These are phyloP conservation scores for Thamnaconus septentrionalis DNA, from an alignment of 2,113 vertebrate species.

Conservation along the genomic window DNA sequence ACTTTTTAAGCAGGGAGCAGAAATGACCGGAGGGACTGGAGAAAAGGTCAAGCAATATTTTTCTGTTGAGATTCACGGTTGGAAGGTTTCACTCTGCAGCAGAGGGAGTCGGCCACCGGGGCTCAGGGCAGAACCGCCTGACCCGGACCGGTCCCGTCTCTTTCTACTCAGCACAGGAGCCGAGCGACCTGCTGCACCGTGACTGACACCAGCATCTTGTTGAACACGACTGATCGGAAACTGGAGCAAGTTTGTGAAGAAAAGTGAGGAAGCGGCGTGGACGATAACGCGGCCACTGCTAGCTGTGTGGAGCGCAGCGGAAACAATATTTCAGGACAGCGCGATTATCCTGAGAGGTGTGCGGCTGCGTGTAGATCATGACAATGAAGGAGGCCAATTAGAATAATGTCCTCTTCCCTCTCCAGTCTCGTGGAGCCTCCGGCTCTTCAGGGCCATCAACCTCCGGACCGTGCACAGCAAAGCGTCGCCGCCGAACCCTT, in stretches of 20 bases:
- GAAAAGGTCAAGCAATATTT: constrained; percentile 24
- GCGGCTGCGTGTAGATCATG: not conserved
- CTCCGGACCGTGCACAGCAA: constrained; percentile 17
- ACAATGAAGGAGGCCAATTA: constrained; percentile 45
- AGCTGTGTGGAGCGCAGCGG: not conserved
- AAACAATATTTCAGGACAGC: constrained; percentile 26
- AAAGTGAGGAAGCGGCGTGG: too few relatives aligned
- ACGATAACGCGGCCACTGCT: too few relatives aligned
- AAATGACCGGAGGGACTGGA: not conserved
- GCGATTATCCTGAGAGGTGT: constrained; percentile 14
- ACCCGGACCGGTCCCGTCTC: too few relatives aligned
- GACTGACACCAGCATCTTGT: too few relatives aligned
- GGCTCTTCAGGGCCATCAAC: not conserved
- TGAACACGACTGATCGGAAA: too few relatives aligned
- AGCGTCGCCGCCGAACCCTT: constrained; percentile 22
- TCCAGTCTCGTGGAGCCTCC: constrained; percentile 31
- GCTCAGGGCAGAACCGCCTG: too few relatives aligned
- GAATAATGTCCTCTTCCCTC: constrained; percentile 38
- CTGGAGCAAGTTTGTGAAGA: too few relatives aligned
- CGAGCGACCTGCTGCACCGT: too few relatives aligned
- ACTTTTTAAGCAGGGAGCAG: constrained; percentile 4
- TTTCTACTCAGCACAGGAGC: too few relatives aligned
- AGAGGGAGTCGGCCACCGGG: constrained; percentile 5
- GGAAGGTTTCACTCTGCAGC: constrained; percentile 29
- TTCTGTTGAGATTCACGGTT: constrained; percentile 35